Evolutionary conservation across 2,888 invertebrate genomes (phyloP).

Genomic region (Uropetala carovei): DNA sequence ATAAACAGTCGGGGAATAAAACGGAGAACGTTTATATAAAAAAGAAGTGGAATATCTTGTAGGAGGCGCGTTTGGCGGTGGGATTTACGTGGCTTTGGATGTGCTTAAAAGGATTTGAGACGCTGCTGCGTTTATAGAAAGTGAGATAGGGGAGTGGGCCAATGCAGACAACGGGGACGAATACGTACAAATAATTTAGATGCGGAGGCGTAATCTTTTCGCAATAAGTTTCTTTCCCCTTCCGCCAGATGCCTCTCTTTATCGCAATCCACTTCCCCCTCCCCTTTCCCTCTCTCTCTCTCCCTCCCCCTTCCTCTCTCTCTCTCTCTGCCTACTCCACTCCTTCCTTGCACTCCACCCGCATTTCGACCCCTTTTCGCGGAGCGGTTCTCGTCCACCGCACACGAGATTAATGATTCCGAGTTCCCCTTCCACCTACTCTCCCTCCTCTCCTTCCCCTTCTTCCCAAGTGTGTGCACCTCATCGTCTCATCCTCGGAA

Average conservation of each 20-base stretch:
- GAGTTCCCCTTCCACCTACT: background rate
- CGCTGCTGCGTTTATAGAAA: background rate
- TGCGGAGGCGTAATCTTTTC: too few species aligned
- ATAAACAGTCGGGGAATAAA: background rate
- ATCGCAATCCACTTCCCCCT: background rate
- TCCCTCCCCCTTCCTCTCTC: background rate
- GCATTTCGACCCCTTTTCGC: conserved; percentile 63
- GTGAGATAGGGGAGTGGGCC: background rate
- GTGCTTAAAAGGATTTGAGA: background rate
- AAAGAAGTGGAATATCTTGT: background rate
- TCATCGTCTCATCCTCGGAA: conserved; percentile 31
- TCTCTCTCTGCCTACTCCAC: background rate
- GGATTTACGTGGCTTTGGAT: background rate
- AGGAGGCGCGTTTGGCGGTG: background rate
- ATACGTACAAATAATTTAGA: too few species aligned
- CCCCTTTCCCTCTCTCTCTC: background rate
- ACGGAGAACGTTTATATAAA: background rate
- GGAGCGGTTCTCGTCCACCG: conserved; percentile 57
- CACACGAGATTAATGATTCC: conserved; percentile 63
- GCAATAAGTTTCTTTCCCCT: too few species aligned
- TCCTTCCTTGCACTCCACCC: conserved; percentile 20
- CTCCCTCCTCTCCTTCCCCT: background rate
- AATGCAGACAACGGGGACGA: too few species aligned
- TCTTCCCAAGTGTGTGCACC: background rate
- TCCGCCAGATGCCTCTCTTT: too few species aligned